Evolutionary conservation across 2,888 invertebrate genomes (phyloP), one percentile per base, ranked within the genome.

Genomic region (Zeuzera pyrina): DNA sequence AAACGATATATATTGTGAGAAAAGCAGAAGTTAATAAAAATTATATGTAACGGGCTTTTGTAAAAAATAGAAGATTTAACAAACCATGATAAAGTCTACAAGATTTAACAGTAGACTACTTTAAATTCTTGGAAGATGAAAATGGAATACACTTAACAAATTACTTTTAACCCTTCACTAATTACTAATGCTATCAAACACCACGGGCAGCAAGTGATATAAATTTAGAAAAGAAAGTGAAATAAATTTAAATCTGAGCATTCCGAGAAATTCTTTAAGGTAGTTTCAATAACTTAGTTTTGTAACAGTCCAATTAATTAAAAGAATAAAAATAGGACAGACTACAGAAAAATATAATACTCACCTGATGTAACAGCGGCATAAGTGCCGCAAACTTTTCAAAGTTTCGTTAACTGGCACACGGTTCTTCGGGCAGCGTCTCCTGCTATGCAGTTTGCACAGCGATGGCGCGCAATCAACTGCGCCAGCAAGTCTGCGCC

Each of bases 331-430:
- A 33, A 4, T 22, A 15, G 22, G n/a, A n/a, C n/a, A n/a, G n/a
- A n/a, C n/a, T n/a, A n/a, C n/a, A n/a, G n/a, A n/a, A n/a, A 23
- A 42, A 35, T 35, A 38, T 30, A 31, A 27, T 33, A 59, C 67
- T 68, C 11, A 72, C 79, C 60, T 67, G 71, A 49, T 70, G 77
- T 46, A 81, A 43, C 25, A 78, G 66, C 70, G 79, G 74, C 79
- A 81, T 81, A 36, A 38, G 41, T 56, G 63, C 72, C 68, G 68
- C 62, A 46, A 41, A 59, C 58, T 64, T 54, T 41, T 31, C 38
- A 31, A 65, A 68, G 58, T 66, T 61, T 41, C 49, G 48, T 52
- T 44, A 34, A 36, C 32, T 34, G 34, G 45, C 52, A 43, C 41
- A 37, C 45, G 30, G 38, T 24, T 36, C 33, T 40, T 42, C 57